A percentile compares a stretch with the other conserved stretches of the same genome.
phyloP scores from a whole-genome alignment of 2,797 vertebrate species.

The Rhabdomys pumilio region DNA sequence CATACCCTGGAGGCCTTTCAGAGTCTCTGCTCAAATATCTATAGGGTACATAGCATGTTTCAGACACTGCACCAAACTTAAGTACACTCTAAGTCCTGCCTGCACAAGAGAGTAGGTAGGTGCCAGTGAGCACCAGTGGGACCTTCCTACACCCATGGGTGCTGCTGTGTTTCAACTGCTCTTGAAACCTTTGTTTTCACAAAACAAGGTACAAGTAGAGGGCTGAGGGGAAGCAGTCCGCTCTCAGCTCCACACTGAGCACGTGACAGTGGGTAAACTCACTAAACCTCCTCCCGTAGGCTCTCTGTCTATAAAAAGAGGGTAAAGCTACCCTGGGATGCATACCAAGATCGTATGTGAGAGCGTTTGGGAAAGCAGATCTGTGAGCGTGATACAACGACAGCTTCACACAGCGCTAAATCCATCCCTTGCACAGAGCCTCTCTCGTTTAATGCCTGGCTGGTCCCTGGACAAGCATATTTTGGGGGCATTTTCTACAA shows the following conservation, averaged over 20 bases:
- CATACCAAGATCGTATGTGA: background rate
- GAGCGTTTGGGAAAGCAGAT: conserved; percentile 17
- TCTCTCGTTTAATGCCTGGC: background rate
- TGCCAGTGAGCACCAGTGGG: background rate
- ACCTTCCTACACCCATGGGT: background rate
- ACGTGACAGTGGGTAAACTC: background rate
- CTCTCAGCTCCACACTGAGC: background rate
- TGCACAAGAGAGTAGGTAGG: background rate
- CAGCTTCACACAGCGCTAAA: conserved; percentile 10
- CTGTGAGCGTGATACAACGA: background rate
- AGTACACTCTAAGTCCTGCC: background rate
- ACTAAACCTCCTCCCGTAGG: background rate
- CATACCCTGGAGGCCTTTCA: background rate
- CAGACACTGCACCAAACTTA: background rate
- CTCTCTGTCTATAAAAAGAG: conserved; percentile 47
- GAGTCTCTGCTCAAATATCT: background rate
- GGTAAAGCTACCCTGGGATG: background rate
- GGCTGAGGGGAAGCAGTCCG: background rate
- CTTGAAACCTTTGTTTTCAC: background rate
- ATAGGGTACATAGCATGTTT: background rate
- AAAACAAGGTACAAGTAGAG: background rate
- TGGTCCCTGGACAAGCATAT: background rate
- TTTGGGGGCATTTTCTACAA: conserved; percentile 59
- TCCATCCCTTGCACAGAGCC: background rate
- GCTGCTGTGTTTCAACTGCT: background rate